Evolutionary conservation across 2,113 vertebrate genomes (phyloP), one percentile per base, ranked within the genome.

Genomic region (Cranoglanis bouderius): DNA sequence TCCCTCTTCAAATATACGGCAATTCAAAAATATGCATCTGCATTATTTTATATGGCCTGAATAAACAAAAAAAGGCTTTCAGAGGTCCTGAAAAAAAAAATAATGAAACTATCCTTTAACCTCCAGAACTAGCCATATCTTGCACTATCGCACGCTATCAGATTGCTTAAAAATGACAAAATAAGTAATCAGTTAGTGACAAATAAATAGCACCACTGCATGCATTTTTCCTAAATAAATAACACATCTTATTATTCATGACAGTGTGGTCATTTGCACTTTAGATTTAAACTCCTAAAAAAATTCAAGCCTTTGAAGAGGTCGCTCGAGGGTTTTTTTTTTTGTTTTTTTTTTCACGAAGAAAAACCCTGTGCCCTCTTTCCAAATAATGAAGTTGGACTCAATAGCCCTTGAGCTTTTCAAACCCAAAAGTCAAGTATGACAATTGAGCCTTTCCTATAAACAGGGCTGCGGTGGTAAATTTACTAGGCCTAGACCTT

Each of bases 311-410:
- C 82, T 85, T 85, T 88, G 19, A 65, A 84, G 57, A 65, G 53
- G 82, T 61, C 55, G 8, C 82, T 77, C 4, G 35, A 67, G 72
- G 43, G 72, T 53, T 59, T 63, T 85, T 84, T 70, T 10, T 61
- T 38, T 4, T n/a, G n/a, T n/a, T n/a, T n/a, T 43, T 43, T 70
- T 10, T 61, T 38, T 4, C 46, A 51, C 4, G 40, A 57, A 51
- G 70, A 85, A 85, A 88, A 88, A 83, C 70, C 24, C 43, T 26
- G 55, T 85, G 88, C 72, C 72, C 43, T 80, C 82, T 85, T 85
- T 78, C 32, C 74, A 65, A 80, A 88, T 88, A 88, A 88, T 88
- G 82, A 85, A 88, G 82, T 85, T 85, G 57, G 84, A 88, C 59
- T 88, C 32, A 78, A 85, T 53, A 67, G 83, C 74, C 40, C 88